Evolutionary conservation across 2,797 vertebrate species (phyloP).

Genomic region (Sarcoramphus papa): DNA sequence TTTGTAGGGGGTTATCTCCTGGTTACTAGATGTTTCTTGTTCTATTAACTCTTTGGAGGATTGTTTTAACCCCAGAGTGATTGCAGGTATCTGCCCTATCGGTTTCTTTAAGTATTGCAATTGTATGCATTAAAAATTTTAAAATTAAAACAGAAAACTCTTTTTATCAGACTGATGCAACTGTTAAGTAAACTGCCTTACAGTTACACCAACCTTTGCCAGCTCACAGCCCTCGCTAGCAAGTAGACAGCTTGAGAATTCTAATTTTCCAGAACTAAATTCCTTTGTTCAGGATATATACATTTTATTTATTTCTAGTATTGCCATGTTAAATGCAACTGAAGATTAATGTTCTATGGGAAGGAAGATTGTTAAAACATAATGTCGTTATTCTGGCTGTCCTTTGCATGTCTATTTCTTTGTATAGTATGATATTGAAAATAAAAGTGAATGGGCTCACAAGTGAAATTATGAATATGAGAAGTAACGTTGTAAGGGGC

Average conservation of each 20-base stretch:
- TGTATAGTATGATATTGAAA: neutral
- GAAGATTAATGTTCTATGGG: neutral
- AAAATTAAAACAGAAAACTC: neutral
- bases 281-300: neutral
- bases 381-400: neutral
- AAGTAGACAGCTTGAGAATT: neutral
- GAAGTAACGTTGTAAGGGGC: neutral
- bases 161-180: neutral
- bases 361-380: neutral
- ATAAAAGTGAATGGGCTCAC: neutral
- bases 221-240: neutral
- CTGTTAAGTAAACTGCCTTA: neutral
- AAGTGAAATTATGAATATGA: neutral
- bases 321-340: neutral
- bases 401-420: neutral
- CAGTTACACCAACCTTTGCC: neutral
- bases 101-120: neutral
- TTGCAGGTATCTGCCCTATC: neutral
- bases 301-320: neutral
- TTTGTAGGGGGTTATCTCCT: conserved; percentile 64
- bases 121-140: neutral
- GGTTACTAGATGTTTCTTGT: conserved; percentile 55
- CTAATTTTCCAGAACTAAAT: neutral
- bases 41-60: conserved; percentile 43
- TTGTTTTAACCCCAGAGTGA: conserved; percentile 25